Evolutionary conservation across 2,888 invertebrate species (phyloP).

Genomic region (Epistrophe grossulariae): DNA sequence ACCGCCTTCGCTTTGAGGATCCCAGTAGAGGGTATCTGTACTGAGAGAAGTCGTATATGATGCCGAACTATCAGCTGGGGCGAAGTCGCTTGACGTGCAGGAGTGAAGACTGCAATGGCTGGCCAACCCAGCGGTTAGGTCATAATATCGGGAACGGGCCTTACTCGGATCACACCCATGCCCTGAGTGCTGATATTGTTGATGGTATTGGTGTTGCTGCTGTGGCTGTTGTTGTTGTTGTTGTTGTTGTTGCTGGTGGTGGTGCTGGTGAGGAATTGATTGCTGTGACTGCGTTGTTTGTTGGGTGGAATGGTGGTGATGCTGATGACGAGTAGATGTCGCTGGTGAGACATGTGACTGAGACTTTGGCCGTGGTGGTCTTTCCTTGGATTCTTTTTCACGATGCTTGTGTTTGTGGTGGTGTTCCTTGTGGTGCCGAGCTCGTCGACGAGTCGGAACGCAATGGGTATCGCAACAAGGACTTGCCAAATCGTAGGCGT

Average conservation of each 20-base stretch:
- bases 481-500: slow-evolving; percentile 93
- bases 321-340: slow-evolving; percentile 77
- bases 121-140: slow-evolving; percentile 88
- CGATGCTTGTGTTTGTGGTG: slow-evolving; percentile 86
- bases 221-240: slow-evolving; percentile 62
- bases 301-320: slow-evolving; percentile 67
- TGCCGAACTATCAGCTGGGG: slow-evolving; percentile 89
- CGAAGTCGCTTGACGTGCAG: slow-evolving; percentile 91
- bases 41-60: slow-evolving; percentile 94
- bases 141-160: slow-evolving; percentile 86
- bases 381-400: slow-evolving; percentile 84
- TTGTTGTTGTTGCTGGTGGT: slow-evolving; percentile 54
- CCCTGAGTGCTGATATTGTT: slow-evolving; percentile 79
- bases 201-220: slow-evolving; percentile 81
- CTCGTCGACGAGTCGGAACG: slow-evolving; percentile 87
- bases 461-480: slow-evolving; percentile 95
- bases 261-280: slow-evolving; percentile 61
- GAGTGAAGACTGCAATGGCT: slow-evolving; percentile 93
- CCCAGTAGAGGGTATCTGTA: slow-evolving; percentile 94
- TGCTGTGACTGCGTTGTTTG: slow-evolving; percentile 77
- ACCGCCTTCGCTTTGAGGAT: slow-evolving; percentile 84
- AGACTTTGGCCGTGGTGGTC: slow-evolving; percentile 81
- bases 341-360: slow-evolving; percentile 80
- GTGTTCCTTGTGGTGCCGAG: slow-evolving; percentile 87
- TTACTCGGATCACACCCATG: slow-evolving; percentile 82